Evolutionary conservation across 2,888 invertebrate species (phyloP).

Genomic region (Tiliacea aurago): DNA sequence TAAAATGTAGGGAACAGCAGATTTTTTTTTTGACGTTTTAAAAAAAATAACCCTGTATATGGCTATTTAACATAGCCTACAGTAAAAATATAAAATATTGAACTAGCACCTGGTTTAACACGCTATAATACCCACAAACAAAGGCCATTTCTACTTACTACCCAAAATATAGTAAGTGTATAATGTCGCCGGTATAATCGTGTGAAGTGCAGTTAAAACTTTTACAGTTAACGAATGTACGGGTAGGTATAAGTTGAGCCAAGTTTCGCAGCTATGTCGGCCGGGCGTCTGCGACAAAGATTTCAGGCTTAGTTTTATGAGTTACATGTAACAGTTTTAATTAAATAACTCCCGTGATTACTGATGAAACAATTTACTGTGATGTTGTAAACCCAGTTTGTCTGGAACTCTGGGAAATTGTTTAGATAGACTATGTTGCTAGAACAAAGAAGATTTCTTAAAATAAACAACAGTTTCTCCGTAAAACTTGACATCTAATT

Average conservation of each 20-base stretch:
- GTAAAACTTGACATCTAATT: constrained; percentile 61
- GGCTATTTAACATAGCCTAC: too few species aligned
- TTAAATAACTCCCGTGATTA: constrained; percentile 75
- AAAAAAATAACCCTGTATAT: too few species aligned
- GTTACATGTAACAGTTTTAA: constrained; percentile 79
- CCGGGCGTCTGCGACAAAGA: constrained; percentile 75
- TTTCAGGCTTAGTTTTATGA: constrained; percentile 79
- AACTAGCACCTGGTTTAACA: neutral
- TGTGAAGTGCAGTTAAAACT: constrained; percentile 78
- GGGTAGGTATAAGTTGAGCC: constrained; percentile 68
- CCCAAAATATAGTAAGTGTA: constrained; percentile 59
- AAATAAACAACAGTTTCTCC: constrained; percentile 63
- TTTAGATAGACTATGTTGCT: constrained; percentile 28
- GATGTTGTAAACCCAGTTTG: constrained; percentile 61
- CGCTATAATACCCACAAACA: neutral
- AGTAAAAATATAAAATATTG: neutral
- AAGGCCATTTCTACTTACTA: constrained; percentile 21
- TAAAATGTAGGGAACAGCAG: too few species aligned
- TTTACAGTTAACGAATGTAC: constrained; percentile 73
- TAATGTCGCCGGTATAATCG: constrained; percentile 69
- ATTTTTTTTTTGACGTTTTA: too few species aligned
- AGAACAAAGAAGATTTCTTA: constrained; percentile 47
- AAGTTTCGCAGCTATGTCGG: constrained; percentile 77
- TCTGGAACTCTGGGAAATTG: constrained; percentile 45
- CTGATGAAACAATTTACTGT: constrained; percentile 74